phyloP scores from a whole-genome alignment of 2,888 invertebrate genomes.

The Nomada hirtipes region DNA sequence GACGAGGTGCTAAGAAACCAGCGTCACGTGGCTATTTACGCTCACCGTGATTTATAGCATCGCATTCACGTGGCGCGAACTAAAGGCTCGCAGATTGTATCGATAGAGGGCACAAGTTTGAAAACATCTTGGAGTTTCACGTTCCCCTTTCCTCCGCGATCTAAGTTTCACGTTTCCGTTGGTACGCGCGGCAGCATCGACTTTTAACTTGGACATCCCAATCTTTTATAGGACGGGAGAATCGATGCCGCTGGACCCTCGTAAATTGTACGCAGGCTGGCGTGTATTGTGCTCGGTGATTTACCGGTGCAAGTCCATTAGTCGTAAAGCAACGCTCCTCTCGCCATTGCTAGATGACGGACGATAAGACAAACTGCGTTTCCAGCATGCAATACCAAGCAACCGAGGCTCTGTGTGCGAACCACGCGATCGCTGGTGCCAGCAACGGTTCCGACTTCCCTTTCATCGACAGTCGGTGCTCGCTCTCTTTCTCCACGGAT shows the following conservation, averaged over 20 bases:
- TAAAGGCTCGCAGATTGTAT: slow-evolving; percentile 54
- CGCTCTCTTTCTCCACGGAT: slow-evolving; percentile 30
- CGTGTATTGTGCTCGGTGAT: slow-evolving; percentile 75
- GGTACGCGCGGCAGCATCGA: slow-evolving; percentile 29
- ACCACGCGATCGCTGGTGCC: slow-evolving; percentile 50
- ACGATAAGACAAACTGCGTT: slow-evolving; percentile 76
- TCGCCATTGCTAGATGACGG: slow-evolving; percentile 73
- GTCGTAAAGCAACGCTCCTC: slow-evolving; percentile 76
- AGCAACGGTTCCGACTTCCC: slow-evolving; percentile 64
- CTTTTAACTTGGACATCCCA: slow-evolving; percentile 53
- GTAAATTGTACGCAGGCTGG: slow-evolving; percentile 72
- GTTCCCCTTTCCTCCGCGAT: background rate
- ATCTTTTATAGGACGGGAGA: slow-evolving; percentile 66
- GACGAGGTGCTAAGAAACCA: slow-evolving; percentile 78
- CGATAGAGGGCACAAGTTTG: slow-evolving; percentile 45
- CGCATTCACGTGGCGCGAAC: slow-evolving; percentile 23
- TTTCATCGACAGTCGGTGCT: slow-evolving; percentile 65
- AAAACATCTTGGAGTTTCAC: slow-evolving; percentile 22
- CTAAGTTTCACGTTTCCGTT: slow-evolving; percentile 27
- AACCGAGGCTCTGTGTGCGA: slow-evolving; percentile 11
- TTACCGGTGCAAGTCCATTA: slow-evolving; percentile 79
- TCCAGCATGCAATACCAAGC: slow-evolving; percentile 63
- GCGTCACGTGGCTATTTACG: slow-evolving; percentile 69
- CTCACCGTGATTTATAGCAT: slow-evolving; percentile 73
- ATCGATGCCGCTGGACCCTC: slow-evolving; percentile 70